Evolutionary conservation across 2,888 invertebrate species (phyloP), one percentile per base, ranked within the genome.

Genomic region (Bhutanitis thaidina): DNA sequence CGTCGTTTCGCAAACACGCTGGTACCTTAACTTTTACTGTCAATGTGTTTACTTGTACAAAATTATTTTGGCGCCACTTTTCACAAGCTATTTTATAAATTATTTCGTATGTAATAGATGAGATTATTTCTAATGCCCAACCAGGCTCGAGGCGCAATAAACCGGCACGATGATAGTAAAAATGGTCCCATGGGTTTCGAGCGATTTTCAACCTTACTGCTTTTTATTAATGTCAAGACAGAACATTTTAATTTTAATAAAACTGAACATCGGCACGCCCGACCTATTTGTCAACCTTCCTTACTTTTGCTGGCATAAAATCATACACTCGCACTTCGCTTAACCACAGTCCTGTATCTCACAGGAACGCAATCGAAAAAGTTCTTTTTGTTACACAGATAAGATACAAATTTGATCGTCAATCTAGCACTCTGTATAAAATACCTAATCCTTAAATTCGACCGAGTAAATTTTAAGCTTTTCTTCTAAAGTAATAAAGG

Each of bases 201-300:
- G 69, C 80, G 71, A 80, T 77, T 82, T 69, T 75, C 75, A 68
- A 77, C 80, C 80, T 77, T 80, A 80, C 62, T 62, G 69, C 73
- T 67, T 34, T 80, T 79, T 84, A 83, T 80, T 83, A 86, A 84
- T 78, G 79, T 80, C 77, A 74, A 70, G 78, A 76, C 77, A 74
- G 79, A 77, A 84, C 77, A 73, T 82, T 89, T 88, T 87, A 86
- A 86, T 88, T 88, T 88, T 87, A 89, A 86, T 88, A 88, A 87
- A 86, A 85, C 80, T 79, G 85, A 83, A 83, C 84, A 85, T 83
- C 81, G 77, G 82, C 88, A 86, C 87, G 86, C 80, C 77, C 81
- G 78, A 81, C 83, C 83, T 86, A 88, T 89, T 89, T 88, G 89
- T 88, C 88, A 89, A 87, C 87, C 88, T 83, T 87, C 87, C 85